Evolutionary conservation across 2,113 vertebrate genomes (phyloP).

Genomic region (Oryzias curvinotus): DNA sequence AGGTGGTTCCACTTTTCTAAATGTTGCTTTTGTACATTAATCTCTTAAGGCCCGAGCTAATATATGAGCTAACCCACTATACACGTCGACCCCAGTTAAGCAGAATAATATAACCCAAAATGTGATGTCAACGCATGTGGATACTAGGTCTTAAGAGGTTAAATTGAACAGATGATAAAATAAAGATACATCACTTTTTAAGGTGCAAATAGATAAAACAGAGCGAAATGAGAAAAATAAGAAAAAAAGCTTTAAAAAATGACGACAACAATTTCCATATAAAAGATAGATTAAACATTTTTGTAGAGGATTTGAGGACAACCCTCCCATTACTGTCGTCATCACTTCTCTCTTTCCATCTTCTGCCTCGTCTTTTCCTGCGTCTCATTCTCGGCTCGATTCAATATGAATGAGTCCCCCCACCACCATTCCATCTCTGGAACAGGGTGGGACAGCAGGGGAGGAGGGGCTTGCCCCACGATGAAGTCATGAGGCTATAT

Average conservation of each 20-base stretch:
- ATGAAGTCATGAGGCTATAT: conserved; percentile 76
- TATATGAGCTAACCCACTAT: too few species aligned
- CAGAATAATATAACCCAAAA: too few species aligned
- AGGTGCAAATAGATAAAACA: neutral
- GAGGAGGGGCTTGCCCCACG: conserved; percentile 14
- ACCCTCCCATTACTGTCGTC: neutral
- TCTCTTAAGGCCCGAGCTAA: too few species aligned
- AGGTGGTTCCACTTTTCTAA: too few species aligned
- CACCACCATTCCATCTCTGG: conserved; percentile 15
- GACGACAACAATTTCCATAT: neutral
- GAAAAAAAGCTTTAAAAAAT: neutral
- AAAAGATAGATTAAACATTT: too few species aligned
- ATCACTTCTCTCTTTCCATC: conserved; percentile 24
- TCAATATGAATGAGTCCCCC: conserved; percentile 69
- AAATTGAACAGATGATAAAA: neutral
- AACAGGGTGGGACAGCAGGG: conserved; percentile 17
- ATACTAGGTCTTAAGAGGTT: too few species aligned
- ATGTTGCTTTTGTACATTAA: too few species aligned
- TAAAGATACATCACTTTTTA: neutral
- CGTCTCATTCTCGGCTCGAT: conserved; percentile 43
- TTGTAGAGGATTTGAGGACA: neutral
- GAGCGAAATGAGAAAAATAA: neutral
- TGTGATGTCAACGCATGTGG: too few species aligned
- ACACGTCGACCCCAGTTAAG: too few species aligned
- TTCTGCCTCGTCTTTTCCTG: conserved; percentile 24